A percentile compares a stretch with the other conserved stretches of the same genome.
These are phyloP conservation scores for Apostichopus californicus DNA, from an alignment of 35 echinoderm and acorn worm species.

Conservation along the genomic window DNA sequence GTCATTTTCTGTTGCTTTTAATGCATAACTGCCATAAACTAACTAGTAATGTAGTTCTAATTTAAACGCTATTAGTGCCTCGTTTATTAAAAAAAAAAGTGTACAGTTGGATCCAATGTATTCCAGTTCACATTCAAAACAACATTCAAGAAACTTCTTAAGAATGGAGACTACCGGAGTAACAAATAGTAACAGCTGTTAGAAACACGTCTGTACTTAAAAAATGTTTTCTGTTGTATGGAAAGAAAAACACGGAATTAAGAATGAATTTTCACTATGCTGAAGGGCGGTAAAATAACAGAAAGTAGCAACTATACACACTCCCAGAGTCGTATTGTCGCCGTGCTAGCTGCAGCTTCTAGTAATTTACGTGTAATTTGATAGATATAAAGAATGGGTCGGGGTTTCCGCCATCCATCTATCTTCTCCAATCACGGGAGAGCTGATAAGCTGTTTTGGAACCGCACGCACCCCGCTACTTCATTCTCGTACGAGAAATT, in stretches of 20 bases:
- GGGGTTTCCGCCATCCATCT: conserved; percentile 85
- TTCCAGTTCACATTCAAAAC: neutral
- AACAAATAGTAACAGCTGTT: conserved; percentile 14
- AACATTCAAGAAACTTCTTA: neutral
- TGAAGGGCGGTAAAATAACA: conserved; percentile 39
- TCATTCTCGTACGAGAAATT: neutral
- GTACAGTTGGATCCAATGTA: neutral
- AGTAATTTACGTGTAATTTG: conserved; percentile 92
- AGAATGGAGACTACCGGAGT: conserved; percentile 2
- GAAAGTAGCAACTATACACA: conserved; percentile 44
- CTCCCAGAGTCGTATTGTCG: conserved; percentile 59
- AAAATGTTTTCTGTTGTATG: conserved; percentile 3
- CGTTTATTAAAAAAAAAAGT: conserved; percentile 13
- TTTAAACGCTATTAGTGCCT: conserved; percentile 59
- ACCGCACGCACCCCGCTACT: conserved; percentile 42
- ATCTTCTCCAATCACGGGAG: conserved; percentile 87
- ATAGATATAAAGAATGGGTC: conserved; percentile 89
- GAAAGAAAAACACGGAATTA: conserved; percentile 39
- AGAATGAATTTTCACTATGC: conserved; percentile 43
- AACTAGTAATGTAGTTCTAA: conserved; percentile 57
- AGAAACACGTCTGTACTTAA: neutral
- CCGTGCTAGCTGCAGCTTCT: conserved; percentile 62
- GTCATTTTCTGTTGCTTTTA: conserved; percentile 60
- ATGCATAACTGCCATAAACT: conserved; percentile 53
- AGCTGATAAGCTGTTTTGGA: conserved; percentile 79